A percentile compares a stretch with the other conserved stretches of the same genome.
phyloP scores from a whole-genome alignment of 1,140 invertebrate genomes.

The Manduca sexta region DNA sequence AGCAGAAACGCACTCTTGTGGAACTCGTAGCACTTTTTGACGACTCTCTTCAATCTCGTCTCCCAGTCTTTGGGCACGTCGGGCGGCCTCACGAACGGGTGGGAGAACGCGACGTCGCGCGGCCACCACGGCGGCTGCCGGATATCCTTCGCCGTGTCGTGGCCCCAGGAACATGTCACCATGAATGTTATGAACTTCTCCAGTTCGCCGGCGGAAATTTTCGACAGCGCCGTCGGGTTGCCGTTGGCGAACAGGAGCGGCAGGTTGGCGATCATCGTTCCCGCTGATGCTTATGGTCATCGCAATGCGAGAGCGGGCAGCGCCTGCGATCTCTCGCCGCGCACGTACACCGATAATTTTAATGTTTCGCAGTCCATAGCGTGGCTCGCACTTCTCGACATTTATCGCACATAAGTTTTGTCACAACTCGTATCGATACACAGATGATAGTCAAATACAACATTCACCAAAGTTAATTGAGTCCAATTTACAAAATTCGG shows the following conservation, averaged over 20 bases:
- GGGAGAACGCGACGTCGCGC: conserved; percentile 76
- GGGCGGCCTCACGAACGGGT: conserved; percentile 74
- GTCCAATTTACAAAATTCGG: conserved; percentile 34
- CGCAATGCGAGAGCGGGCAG: conserved; percentile 42
- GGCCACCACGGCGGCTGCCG: conserved; percentile 81
- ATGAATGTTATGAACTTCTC: conserved; percentile 83
- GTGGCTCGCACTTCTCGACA: conserved; percentile 10
- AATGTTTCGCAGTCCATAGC: conserved; percentile 36
- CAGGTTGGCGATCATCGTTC: conserved; percentile 77
- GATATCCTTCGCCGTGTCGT: conserved; percentile 75
- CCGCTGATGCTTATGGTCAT: conserved; percentile 57
- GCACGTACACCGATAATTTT: conserved; percentile 41
- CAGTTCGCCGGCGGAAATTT: conserved; percentile 76
- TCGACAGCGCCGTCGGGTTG: conserved; percentile 78
- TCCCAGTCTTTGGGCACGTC: conserved; percentile 75
- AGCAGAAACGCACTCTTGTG: conserved; percentile 82
- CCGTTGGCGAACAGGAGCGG: conserved; percentile 81
- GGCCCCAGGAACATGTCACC: conserved; percentile 82
- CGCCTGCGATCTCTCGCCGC: conserved; percentile 52
- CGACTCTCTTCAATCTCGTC: conserved; percentile 77
- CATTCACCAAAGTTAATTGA: not conserved
- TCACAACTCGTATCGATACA: not conserved
- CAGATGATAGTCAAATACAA: not conserved
- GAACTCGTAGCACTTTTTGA: conserved; percentile 81
- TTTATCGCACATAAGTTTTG: conserved; percentile 16